Conservation (phyloP, 35 echinoderm and acorn worm species). For the Stichopus chloronotus region DNA sequence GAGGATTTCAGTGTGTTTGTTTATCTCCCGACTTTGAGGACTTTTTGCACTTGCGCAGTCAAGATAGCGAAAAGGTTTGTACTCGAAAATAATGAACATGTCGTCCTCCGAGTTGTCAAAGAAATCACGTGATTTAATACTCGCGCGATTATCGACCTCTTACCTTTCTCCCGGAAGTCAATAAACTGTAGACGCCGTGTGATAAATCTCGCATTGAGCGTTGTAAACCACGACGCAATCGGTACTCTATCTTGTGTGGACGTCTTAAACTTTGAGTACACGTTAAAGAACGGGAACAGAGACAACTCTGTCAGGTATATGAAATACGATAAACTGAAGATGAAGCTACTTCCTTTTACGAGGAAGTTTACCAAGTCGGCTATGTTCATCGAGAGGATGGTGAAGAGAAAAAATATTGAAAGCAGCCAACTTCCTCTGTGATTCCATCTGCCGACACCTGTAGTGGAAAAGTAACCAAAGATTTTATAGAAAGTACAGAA, state of each 20-base stretch:
- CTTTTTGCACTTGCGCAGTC: not conserved
- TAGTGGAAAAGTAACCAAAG: not conserved
- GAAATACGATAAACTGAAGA: not conserved
- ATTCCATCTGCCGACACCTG: conserved; percentile 6
- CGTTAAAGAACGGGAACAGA: not conserved
- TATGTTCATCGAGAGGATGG: not conserved
- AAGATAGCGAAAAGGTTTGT: not conserved
- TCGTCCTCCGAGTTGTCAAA: not conserved
- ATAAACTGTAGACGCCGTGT: conserved; percentile 9
- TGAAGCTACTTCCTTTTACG: not conserved
- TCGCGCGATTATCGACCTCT: not conserved
- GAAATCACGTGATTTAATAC: not conserved
- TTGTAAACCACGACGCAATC: not conserved
- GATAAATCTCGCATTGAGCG: not conserved
- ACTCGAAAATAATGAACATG: not conserved
- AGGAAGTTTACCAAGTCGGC: not conserved
- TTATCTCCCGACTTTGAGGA: not conserved
- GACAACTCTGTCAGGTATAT: conserved; percentile 14
- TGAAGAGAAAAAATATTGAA: not conserved
- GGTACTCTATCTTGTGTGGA: not conserved
- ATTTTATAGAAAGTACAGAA: not conserved
- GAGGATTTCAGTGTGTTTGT: not conserved
- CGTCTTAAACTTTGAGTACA: conserved; percentile 14
- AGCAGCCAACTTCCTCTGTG: not conserved
- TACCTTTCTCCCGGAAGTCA: not conserved